phyloP scores from a whole-genome alignment of 92 coral and sea anemone genomes.

The Paragorgia papillata region DNA sequence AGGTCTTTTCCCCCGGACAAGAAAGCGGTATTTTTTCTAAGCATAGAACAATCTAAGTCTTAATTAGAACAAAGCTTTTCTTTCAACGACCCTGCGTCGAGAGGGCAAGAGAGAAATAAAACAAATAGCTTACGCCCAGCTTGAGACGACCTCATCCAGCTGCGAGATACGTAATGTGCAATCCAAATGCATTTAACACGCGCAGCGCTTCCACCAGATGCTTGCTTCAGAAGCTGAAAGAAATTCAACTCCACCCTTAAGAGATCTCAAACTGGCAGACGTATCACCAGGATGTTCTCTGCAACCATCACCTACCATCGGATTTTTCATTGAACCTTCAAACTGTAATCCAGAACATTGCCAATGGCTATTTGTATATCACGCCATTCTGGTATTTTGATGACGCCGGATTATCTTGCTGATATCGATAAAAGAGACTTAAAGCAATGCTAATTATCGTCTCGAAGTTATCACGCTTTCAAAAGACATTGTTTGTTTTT shows the following conservation, averaged over 20 bases:
- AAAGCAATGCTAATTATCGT: neutral
- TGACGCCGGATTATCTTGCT: neutral
- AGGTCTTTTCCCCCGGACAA: slow-evolving; percentile 1
- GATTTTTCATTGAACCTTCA: too few species aligned
- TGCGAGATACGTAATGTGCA: neutral
- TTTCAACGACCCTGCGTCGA: slow-evolving; percentile 12
- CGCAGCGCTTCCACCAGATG: neutral
- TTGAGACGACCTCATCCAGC: neutral
- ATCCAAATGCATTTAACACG: neutral
- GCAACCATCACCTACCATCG: too few species aligned
- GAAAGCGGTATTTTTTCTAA: slow-evolving; percentile 10
- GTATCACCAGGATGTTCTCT: too few species aligned
- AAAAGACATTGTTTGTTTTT: slow-evolving; percentile 23
- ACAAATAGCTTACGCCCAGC: neutral
- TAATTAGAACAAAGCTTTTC: slow-evolving; percentile 22
- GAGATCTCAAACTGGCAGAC: neutral
- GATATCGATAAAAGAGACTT: neutral
- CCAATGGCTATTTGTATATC: too few species aligned
- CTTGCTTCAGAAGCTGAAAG: neutral
- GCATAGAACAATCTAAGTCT: slow-evolving; percentile 15
- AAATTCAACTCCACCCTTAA: neutral
- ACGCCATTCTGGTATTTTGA: too few species aligned
- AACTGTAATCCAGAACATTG: too few species aligned
- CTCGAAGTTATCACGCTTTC: neutral
- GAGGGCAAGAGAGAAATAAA: neutral